These are phyloP conservation scores for Tanytarsus gracilentus DNA, from an alignment of 2,888 invertebrate genomes.

Conservation along the genomic window DNA sequence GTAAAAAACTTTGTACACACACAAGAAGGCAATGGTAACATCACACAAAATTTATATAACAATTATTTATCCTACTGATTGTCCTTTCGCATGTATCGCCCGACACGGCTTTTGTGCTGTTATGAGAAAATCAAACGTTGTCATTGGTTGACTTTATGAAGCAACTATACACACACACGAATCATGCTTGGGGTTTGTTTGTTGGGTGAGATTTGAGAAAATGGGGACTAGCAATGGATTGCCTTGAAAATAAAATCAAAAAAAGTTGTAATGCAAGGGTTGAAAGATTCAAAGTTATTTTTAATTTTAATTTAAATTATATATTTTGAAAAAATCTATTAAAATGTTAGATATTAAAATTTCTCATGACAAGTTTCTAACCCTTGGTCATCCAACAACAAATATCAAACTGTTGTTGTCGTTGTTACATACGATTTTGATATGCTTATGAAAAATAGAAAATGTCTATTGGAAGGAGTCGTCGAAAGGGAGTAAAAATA, in stretches of 20 bases:
- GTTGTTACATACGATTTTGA: too few species aligned
- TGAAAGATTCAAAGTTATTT: neutral
- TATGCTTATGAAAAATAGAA: too few species aligned
- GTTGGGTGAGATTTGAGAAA: neutral
- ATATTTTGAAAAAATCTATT: neutral
- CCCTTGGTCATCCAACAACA: too few species aligned
- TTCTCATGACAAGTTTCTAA: too few species aligned
- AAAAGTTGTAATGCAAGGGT: too few species aligned
- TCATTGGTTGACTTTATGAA: conserved; percentile 7
- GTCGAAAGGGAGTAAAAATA: too few species aligned
- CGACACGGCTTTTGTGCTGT: too few species aligned
- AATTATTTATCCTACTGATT: conserved; percentile 6
- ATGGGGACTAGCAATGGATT: neutral
- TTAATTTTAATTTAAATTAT: neutral
- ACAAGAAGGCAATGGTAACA: conserved; percentile 21
- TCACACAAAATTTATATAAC: conserved; percentile 23
- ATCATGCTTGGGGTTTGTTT: neutral
- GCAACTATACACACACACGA: neutral
- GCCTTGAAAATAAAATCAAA: neutral
- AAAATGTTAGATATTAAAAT: too few species aligned
- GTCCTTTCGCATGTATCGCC: conserved; percentile 24
- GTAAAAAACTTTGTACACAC: conserved; percentile 3
- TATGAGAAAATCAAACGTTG: conserved; percentile 14
- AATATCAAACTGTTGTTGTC: too few species aligned
- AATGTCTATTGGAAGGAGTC: too few species aligned